phyloP scores from a whole-genome alignment of 2,888 invertebrate species.

The Hypena proboscidalis region DNA sequence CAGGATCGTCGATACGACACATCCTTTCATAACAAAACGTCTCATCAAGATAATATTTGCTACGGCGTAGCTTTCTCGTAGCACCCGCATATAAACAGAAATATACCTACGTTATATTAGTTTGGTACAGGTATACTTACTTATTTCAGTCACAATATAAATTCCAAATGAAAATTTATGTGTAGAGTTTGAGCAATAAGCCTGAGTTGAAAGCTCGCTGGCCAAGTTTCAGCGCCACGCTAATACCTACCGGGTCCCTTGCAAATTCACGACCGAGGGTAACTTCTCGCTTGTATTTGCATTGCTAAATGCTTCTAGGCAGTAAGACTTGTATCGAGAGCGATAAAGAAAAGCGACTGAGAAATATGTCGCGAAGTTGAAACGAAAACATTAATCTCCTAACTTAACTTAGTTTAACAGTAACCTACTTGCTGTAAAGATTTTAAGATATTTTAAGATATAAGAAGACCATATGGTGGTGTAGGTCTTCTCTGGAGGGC shows the following conservation, averaged over 20 bases:
- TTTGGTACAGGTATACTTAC: conserved; percentile 1
- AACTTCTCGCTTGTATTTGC: conserved; percentile 37
- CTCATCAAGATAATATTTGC: conserved; percentile 4
- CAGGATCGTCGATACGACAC: background rate
- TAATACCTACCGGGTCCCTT: conserved; percentile 31
- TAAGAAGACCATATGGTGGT: too few species aligned
- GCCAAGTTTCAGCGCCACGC: conserved; percentile 35
- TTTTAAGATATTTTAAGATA: too few species aligned
- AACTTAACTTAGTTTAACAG: too few species aligned
- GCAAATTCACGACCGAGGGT: conserved; percentile 29
- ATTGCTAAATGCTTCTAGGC: conserved; percentile 31
- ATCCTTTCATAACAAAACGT: background rate
- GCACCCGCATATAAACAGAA: background rate
- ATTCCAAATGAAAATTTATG: conserved; percentile 53
- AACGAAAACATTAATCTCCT: background rate
- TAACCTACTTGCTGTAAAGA: too few species aligned
- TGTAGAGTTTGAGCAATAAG: conserved; percentile 53
- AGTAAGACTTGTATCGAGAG: conserved; percentile 18
- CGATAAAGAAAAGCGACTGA: conserved; percentile 4
- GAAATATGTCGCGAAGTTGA: conserved; percentile 3
- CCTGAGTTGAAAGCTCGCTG: conserved; percentile 40
- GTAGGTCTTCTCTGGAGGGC: too few species aligned
- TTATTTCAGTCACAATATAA: conserved; percentile 41
- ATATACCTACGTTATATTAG: conserved; percentile 4
- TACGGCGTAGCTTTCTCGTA: conserved; percentile 46